These are phyloP conservation scores for Allacma fusca DNA, from an alignment of 2,888 invertebrate species.

Conservation along the genomic window DNA sequence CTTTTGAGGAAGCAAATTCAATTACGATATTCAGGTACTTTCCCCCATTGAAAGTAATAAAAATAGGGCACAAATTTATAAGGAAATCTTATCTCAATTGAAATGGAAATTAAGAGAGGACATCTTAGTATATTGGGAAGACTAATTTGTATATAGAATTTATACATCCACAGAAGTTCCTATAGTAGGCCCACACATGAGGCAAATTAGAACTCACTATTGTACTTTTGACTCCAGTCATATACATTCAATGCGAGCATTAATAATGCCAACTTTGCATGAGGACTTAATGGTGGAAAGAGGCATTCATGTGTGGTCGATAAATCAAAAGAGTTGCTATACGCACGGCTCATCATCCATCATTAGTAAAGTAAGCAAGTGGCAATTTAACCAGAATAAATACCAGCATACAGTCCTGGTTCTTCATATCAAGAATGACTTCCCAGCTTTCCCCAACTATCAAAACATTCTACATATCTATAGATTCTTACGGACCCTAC, in stretches of 20 bases:
- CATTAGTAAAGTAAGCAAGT: constrained; percentile 26
- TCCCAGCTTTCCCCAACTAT: too few species aligned
- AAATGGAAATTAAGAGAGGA: neutral
- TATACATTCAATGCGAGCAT: neutral
- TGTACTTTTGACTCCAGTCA: neutral
- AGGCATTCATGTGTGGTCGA: constrained; percentile 30
- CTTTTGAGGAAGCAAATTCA: neutral
- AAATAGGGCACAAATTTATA: neutral
- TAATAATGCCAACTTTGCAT: constrained; percentile 8
- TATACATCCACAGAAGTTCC: too few species aligned
- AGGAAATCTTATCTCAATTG: neutral
- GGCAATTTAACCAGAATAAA: constrained; percentile 5
- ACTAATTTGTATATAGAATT: too few species aligned
- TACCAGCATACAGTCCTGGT: neutral
- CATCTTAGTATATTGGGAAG: neutral
- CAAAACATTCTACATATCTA: too few species aligned
- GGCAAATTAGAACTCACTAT: too few species aligned
- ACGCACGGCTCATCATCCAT: neutral
- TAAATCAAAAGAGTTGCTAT: constrained; percentile 20
- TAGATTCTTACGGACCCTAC: too few species aligned
- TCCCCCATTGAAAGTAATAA: neutral
- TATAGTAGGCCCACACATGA: too few species aligned
- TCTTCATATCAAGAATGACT: too few species aligned
- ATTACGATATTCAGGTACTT: neutral
- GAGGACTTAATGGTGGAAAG: neutral